Conservation (phyloP, 2,797 vertebrate species). For the Gymnocypris eckloni region DNA sequence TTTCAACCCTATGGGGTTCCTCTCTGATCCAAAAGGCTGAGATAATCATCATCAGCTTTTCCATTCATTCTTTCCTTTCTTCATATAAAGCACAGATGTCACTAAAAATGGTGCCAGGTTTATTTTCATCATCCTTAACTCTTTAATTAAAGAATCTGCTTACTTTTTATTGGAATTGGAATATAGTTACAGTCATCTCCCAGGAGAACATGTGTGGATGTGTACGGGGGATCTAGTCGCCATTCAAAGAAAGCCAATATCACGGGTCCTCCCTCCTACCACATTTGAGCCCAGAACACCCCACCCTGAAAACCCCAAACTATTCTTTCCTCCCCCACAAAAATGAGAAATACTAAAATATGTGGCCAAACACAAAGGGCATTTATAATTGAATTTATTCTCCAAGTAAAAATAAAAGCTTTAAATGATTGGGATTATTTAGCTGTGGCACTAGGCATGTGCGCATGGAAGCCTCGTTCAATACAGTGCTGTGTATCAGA, state of each 20-base stretch:
- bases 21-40: constrained; percentile 32
- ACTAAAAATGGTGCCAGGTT: constrained; percentile 65
- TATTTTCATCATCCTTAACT: constrained; percentile 73
- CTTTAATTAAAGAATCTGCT: constrained; percentile 72
- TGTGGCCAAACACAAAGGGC: constrained; percentile 31
- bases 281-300: constrained; percentile 28
- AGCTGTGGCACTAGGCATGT: constrained; percentile 21
- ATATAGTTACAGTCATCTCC: constrained; percentile 52
- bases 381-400: constrained; percentile 37
- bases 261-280: constrained; percentile 10
- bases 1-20: constrained; percentile 16
- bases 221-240: constrained; percentile 29
- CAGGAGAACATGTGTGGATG: constrained; percentile 10
- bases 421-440: constrained; percentile 37
- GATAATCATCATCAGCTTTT: constrained; percentile 46
- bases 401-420: constrained; percentile 42
- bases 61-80: constrained; percentile 23
- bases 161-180: constrained; percentile 67
- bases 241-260: constrained; percentile 27
- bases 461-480: not conserved
- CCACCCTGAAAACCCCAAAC: constrained; percentile 48
- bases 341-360: constrained; percentile 45
- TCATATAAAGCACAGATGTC: constrained; percentile 53
- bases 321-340: constrained; percentile 29
- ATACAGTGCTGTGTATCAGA: constrained; percentile 13